phyloP scores from a whole-genome alignment of 2,113 vertebrate species.

The Vulpes vulpes region DNA sequence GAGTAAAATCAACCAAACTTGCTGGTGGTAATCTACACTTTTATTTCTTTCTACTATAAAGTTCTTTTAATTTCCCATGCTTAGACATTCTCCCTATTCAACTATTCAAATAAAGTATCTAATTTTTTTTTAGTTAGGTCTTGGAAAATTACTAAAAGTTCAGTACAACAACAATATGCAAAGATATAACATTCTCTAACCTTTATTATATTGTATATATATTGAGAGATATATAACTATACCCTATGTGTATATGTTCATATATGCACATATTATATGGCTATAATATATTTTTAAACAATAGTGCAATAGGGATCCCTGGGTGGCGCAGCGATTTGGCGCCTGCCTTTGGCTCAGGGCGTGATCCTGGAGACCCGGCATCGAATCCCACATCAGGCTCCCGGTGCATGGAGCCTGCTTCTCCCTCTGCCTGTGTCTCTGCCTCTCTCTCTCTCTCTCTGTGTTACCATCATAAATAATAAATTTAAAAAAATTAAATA shows the following conservation, averaged over 20 bases:
- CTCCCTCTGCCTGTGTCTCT: too few relatives aligned
- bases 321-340: too few relatives aligned
- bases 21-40: background rate
- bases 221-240: background rate
- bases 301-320: background rate
- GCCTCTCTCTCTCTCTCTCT: too few relatives aligned
- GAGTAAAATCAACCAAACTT: background rate
- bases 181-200: background rate
- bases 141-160: background rate
- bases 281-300: background rate
- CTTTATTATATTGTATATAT: background rate
- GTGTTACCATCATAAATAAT: too few relatives aligned
- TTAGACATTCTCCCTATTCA: background rate
- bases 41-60: background rate
- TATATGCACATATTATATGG: background rate
- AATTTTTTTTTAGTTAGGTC: background rate
- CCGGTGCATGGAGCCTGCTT: too few relatives aligned
- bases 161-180: background rate
- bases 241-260: background rate
- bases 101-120: background rate
- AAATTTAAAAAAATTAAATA: too few relatives aligned
- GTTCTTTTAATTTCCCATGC: background rate
- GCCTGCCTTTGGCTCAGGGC: too few relatives aligned
- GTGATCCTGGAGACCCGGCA: too few relatives aligned
- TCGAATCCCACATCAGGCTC: too few relatives aligned